A percentile compares a stretch with the other conserved stretches of the same genome.
phyloP scores from a whole-genome alignment of 2,888 invertebrate species.

The Choristoneura rosaceana region DNA sequence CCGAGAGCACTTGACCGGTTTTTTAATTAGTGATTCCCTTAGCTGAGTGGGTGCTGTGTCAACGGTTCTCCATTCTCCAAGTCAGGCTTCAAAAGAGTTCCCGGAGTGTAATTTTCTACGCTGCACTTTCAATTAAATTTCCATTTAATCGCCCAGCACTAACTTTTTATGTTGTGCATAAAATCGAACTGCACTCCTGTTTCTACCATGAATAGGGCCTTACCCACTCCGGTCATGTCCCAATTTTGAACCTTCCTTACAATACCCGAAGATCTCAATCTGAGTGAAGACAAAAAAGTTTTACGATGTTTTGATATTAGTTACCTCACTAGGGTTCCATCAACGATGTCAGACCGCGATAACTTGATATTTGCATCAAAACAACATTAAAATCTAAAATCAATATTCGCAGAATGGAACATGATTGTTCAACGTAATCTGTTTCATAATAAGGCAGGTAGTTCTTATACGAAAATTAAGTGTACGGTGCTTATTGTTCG shows the following conservation, averaged over 20 bases:
- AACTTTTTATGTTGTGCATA: constrained; percentile 30
- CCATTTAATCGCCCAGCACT: constrained; percentile 33
- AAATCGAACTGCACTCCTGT: constrained; percentile 45
- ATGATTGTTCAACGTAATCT: neutral
- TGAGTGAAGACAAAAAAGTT: neutral
- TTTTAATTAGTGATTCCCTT: constrained; percentile 31
- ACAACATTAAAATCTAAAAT: constrained; percentile 6
- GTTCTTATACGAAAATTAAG: no score
- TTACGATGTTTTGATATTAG: neutral
- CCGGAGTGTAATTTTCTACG: constrained; percentile 31
- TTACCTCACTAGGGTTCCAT: constrained; percentile 44
- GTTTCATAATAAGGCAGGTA: neutral
- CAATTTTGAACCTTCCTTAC: neutral
- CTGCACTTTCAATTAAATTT: constrained; percentile 42
- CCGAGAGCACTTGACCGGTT: neutral
- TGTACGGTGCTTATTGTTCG: no score
- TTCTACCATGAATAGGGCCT: neutral
- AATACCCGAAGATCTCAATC: neutral
- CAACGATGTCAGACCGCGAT: constrained; percentile 44
- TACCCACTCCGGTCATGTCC: neutral
- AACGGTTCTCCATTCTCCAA: neutral
- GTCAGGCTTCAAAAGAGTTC: constrained; percentile 16
- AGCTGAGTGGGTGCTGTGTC: neutral
- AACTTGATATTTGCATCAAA: constrained; percentile 26
- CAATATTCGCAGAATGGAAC: neutral